Evolutionary conservation across 1,140 invertebrate species (phyloP).

Genomic region (Cotesia typhae): DNA sequence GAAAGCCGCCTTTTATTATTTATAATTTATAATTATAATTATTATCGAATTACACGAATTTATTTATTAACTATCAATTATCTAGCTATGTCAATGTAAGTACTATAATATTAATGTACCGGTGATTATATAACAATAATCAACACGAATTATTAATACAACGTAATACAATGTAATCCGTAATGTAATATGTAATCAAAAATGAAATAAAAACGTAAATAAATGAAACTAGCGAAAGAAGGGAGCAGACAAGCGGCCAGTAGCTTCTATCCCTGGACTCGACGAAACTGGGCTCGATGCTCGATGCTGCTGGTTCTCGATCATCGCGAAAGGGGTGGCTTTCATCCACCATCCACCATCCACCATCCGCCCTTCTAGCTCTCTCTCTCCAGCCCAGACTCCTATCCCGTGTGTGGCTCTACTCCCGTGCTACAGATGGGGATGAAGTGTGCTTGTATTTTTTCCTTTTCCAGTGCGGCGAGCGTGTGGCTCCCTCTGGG

Average conservation of each 20-base stretch:
- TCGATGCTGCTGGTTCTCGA: constrained; percentile 41
- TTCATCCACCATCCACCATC: constrained; percentile 32
- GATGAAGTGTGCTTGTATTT: background rate
- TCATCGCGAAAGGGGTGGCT: constrained; percentile 33
- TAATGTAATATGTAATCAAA: constrained; percentile 56
- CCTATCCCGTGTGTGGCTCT: background rate
- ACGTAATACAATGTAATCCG: constrained; percentile 33
- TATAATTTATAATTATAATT: too few relatives aligned
- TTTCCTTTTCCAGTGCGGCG: constrained; percentile 21
- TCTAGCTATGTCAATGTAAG: background rate
- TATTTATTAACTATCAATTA: constrained; percentile 12
- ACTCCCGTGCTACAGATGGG: too few relatives aligned
- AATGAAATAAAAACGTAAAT: constrained; percentile 61
- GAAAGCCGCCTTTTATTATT: background rate
- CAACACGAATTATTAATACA: constrained; percentile 40
- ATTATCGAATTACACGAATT: background rate
- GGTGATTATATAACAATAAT: constrained; percentile 34
- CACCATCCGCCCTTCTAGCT: constrained; percentile 29
- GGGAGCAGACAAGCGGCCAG: constrained; percentile 63
- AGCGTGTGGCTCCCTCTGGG: constrained; percentile 26
- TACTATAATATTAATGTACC: background rate
- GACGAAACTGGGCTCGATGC: constrained; percentile 51
- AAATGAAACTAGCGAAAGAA: constrained; percentile 66
- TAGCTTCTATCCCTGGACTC: constrained; percentile 63
- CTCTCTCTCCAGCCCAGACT: constrained; percentile 17